Evolutionary conservation across 2,113 vertebrate genomes (phyloP), one percentile per base, ranked within the genome.

Genomic region (Eulemur rufifrons): DNA sequence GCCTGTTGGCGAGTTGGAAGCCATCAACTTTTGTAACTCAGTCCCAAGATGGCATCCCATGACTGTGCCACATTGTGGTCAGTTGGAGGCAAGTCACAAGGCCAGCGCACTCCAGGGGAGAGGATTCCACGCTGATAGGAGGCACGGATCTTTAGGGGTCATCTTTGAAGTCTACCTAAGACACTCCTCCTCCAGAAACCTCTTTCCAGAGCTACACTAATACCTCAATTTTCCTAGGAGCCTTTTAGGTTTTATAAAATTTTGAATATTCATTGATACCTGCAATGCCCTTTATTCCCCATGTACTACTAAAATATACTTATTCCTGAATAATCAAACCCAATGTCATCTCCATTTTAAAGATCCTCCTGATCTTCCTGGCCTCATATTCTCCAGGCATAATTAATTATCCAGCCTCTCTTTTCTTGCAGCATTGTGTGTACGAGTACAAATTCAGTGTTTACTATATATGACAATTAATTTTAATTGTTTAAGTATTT

Each of bases 111-210:
- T 59, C 21, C 61, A 71, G 42, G 1, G 6, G 18, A 74, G 10
- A 18, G 3, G 3, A 10, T 21, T 45, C 9, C 23, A 52, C 0
- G 4, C 0, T 17, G 8, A 2, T 21, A 21, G 8, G 21, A 23
- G 1, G 14, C 13, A 45, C 2, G 1, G 10, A 56, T 52, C 52
- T 23, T 8, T 50, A 52, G 2, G 4, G 23, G 5, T 7, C 23
- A 8, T n/a, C 50, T 37, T 59, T 25, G 39, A 84, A 27, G 15
- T 27, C 11, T 64, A 8, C 6, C 10, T 11, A 29, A 18, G 25
- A 34, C 2, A 39, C 15, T 5, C 5, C 0, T 45, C 29, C 11
- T 69, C 45, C 15, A 45, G 34, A n/a, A 76, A 17, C 37, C 25
- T 59, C 59, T 34, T 29, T 80, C n/a, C 11, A 85, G 29, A 80